Evolutionary conservation across 2,797 vertebrate species (phyloP).

Genomic region (Sandelia bainsii): DNA sequence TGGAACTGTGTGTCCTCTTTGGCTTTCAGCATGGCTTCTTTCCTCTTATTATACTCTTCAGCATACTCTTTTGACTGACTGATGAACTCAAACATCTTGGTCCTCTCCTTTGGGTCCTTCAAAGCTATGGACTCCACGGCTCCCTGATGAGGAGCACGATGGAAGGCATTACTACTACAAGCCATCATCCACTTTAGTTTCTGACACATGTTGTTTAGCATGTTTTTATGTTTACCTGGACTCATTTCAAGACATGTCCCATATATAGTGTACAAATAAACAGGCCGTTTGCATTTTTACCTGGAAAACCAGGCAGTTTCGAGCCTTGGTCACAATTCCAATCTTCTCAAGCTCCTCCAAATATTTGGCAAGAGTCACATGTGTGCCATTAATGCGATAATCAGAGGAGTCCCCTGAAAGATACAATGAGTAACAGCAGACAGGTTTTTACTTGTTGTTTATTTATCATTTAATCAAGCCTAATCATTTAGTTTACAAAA

Average conservation of each 20-base stretch:
- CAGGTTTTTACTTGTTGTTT: background rate
- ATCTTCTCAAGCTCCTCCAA: slow-evolving; percentile 87
- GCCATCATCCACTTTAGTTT: background rate
- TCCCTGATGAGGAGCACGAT: slow-evolving; percentile 81
- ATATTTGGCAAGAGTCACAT: slow-evolving; percentile 83
- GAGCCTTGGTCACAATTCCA: slow-evolving; percentile 90
- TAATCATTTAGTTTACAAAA: too few relatives aligned
- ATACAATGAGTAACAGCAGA: background rate
- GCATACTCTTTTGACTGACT: slow-evolving; percentile 88
- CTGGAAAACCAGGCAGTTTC: slow-evolving; percentile 95
- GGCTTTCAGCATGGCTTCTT: slow-evolving; percentile 86
- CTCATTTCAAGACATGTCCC: too few relatives aligned
- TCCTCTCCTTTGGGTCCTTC: slow-evolving; percentile 92
- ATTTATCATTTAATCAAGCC: background rate
- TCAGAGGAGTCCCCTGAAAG: slow-evolving; percentile 87
- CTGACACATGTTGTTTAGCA: too few relatives aligned
- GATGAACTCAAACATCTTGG: slow-evolving; percentile 92
- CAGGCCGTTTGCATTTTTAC: slow-evolving; percentile 68
- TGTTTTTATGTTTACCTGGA: background rate
- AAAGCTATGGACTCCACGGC: slow-evolving; percentile 93
- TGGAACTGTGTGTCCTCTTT: slow-evolving; percentile 91
- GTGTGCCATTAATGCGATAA: slow-evolving; percentile 83
- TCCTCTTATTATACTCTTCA: slow-evolving; percentile 89
- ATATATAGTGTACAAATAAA: too few relatives aligned
- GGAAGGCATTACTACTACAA: background rate